phyloP scores from a whole-genome alignment of 1,140 invertebrate species.

The Venustaconcha ellipsiformis region DNA sequence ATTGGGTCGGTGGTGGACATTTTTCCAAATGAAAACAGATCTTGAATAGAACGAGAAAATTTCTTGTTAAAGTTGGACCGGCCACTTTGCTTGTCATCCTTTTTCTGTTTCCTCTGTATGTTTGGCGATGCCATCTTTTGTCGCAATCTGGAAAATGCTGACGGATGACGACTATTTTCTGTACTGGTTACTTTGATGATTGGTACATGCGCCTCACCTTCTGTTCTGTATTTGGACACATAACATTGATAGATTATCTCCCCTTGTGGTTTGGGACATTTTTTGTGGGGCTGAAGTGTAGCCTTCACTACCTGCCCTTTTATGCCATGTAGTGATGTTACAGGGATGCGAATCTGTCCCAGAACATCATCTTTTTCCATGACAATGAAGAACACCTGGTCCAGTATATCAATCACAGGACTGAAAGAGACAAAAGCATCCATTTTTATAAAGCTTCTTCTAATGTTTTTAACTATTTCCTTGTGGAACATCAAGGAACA shows the following conservation, averaged over 20 bases:
- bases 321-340: slow-evolving; percentile 44
- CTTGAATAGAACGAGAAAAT: slow-evolving; percentile 60
- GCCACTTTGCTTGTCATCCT: slow-evolving; percentile 32
- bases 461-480: no score
- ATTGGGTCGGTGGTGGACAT: slow-evolving; percentile 17
- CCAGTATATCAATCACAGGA: slow-evolving; percentile 42
- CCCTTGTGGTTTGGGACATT: slow-evolving; percentile 57
- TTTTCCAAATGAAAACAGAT: slow-evolving; percentile 53
- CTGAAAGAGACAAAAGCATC: slow-evolving; percentile 41
- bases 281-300: slow-evolving; percentile 60
- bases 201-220: slow-evolving; percentile 30
- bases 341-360: slow-evolving; percentile 58
- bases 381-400: slow-evolving; percentile 62
- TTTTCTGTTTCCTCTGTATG: slow-evolving; percentile 30
- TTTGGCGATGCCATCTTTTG: slow-evolving; percentile 41
- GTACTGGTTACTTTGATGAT: slow-evolving; percentile 27
- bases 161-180: slow-evolving; percentile 14
- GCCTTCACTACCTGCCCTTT: slow-evolving; percentile 46
- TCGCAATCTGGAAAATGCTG: slow-evolving; percentile 43
- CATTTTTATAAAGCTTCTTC: not conserved
- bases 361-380: slow-evolving; percentile 65
- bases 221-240: slow-evolving; percentile 52
- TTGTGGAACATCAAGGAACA: no score
- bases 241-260: slow-evolving; percentile 62
- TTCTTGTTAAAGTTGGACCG: slow-evolving; percentile 59